These are phyloP conservation scores for Volucella bombylans DNA, from an alignment of 2,888 invertebrate genomes.

Conservation along the genomic window DNA sequence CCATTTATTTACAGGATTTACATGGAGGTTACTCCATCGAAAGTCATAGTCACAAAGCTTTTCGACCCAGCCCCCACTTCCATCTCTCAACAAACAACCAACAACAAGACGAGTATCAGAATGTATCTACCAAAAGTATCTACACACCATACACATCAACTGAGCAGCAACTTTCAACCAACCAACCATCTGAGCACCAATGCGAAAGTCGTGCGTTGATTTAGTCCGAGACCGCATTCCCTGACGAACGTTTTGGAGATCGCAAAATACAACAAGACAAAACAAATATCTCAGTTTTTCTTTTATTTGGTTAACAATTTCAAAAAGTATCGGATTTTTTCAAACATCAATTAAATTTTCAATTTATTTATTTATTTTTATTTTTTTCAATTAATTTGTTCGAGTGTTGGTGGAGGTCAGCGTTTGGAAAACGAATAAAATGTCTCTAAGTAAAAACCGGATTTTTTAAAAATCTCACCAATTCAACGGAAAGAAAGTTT, in stretches of 20 bases:
- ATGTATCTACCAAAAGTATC: conserved; percentile 68
- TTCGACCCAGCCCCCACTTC: conserved; percentile 34
- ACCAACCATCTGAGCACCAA: conserved; percentile 59
- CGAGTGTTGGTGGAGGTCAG: neutral
- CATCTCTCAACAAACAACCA: conserved; percentile 1
- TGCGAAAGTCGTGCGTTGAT: conserved; percentile 56
- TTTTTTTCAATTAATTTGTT: conserved; percentile 11
- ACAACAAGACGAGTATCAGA: neutral
- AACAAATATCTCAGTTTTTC: conserved; percentile 17
- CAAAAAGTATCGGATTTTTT: neutral
- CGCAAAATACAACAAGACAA: conserved; percentile 53
- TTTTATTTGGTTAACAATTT: conserved; percentile 25
- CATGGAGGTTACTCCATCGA: conserved; percentile 44
- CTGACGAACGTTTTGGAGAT: conserved; percentile 81
- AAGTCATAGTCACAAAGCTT: conserved; percentile 15
- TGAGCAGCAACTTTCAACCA: conserved; percentile 58
- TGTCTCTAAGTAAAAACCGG: conserved; percentile 15
- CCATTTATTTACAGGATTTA: conserved; percentile 58
- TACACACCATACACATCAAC: conserved; percentile 45
- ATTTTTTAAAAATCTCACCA: conserved; percentile 1
- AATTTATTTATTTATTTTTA: neutral
- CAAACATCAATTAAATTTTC: neutral
- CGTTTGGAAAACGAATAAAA: conserved; percentile 11
- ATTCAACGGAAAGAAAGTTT: neutral
- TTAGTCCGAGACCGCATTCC: conserved; percentile 80